Conservation (phyloP, 1,140 invertebrate species). For the Anastrepha ludens region DNA sequence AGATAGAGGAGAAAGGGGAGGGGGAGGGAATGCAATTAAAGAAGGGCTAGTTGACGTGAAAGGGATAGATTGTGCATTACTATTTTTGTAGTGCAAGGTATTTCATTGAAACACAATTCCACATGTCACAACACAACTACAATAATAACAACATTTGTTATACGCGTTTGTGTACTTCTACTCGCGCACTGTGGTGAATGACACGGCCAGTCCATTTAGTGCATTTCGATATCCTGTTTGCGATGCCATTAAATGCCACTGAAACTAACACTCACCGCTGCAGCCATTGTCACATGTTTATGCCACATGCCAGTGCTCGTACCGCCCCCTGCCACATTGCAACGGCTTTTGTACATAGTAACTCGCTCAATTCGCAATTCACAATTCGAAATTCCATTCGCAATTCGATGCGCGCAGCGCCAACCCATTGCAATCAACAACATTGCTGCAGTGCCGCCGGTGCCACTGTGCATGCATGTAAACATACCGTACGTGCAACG, state of each 20-base stretch:
- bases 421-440: not conserved
- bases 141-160: not conserved
- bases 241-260: not conserved
- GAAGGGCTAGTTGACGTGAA: not conserved
- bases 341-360: not conserved
- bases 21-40: not conserved
- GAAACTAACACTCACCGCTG: not conserved
- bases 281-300: not conserved
- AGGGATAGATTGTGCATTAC: not conserved
- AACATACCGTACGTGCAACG: not conserved
- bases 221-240: constrained; percentile 29
- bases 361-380: not conserved
- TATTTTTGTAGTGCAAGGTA: not conserved
- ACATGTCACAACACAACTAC: constrained; percentile 15
- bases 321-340: not conserved
- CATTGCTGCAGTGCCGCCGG: not conserved
- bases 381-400: not conserved
- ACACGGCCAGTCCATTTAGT: not conserved
- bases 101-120: constrained; percentile 39
- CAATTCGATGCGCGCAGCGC: not conserved
- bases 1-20: not conserved
- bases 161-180: not conserved
- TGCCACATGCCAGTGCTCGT: not conserved
- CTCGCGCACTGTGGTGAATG: not conserved
- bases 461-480: not conserved